Evolutionary conservation across 2,113 vertebrate species (phyloP).

Genomic region (Capreolus pygargus): DNA sequence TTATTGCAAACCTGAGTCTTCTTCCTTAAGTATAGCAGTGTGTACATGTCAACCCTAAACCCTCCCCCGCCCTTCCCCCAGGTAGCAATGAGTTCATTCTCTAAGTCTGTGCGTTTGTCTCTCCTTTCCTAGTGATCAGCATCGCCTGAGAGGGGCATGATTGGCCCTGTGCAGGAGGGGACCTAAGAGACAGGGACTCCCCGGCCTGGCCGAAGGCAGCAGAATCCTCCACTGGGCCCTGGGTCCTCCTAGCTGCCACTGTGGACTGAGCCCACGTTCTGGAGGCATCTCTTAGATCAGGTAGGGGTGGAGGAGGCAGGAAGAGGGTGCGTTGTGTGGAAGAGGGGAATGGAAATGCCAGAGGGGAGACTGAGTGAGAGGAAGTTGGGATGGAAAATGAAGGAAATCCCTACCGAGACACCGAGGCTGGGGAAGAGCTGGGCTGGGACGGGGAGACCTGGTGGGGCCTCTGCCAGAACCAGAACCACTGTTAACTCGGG

Average conservation of each 20-base stretch:
- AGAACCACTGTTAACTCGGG: background rate
- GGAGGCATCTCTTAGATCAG: background rate
- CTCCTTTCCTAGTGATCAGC: background rate
- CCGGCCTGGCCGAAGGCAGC: background rate
- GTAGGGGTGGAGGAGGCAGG: fast-evolving
- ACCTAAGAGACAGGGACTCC: background rate
- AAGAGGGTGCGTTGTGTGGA: background rate
- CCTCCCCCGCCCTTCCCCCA: background rate
- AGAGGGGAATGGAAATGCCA: background rate
- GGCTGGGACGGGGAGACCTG: fast-evolving
- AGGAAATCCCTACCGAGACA: no score
- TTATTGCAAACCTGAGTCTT: background rate
- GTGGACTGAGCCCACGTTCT: background rate
- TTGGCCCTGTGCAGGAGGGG: background rate
- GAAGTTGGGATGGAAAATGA: background rate
- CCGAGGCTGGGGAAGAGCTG: background rate
- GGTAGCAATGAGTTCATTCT: background rate
- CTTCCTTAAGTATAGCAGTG: background rate
- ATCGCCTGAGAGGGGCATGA: fast-evolving
- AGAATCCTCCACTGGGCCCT: fast-evolving
- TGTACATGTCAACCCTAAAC: background rate
- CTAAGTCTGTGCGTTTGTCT: background rate
- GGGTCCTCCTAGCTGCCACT: no score
- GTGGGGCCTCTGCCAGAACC: fast-evolving
- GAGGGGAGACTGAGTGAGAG: background rate